A percentile compares a stretch with the other conserved stretches of the same genome.
phyloP scores from a whole-genome alignment of 2,888 invertebrate genomes.

The Mamestra brassicae region DNA sequence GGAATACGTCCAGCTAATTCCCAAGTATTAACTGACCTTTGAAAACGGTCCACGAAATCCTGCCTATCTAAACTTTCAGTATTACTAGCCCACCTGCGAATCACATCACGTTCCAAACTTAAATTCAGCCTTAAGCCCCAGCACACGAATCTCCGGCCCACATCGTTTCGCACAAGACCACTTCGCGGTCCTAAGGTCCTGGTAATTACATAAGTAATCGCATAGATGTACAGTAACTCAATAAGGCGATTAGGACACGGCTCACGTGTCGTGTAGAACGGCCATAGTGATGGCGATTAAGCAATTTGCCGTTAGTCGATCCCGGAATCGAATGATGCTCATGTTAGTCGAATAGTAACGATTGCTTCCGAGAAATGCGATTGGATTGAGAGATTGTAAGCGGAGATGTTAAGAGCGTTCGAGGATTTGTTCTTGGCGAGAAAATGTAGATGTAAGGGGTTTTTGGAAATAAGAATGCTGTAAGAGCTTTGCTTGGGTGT shows the following conservation, averaged over 20 bases:
- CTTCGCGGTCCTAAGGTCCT: constrained; percentile 59
- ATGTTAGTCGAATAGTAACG: constrained; percentile 47
- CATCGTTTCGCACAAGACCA: constrained; percentile 46
- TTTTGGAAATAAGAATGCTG: background rate
- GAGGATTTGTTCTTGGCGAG: constrained; percentile 1
- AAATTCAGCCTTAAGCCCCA: constrained; percentile 35
- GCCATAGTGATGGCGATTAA: constrained; percentile 63
- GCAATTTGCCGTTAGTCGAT: constrained; percentile 61
- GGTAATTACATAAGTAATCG: constrained; percentile 72
- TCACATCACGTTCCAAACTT: constrained; percentile 48
- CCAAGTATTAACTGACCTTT: constrained; percentile 1
- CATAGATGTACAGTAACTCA: constrained; percentile 70
- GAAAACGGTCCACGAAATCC: background rate
- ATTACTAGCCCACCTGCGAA: constrained; percentile 5
- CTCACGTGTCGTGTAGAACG: constrained; percentile 68
- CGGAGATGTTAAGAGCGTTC: constrained; percentile 8
- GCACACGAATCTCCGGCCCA: constrained; percentile 32
- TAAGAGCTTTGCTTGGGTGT: background rate
- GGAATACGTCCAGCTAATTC: background rate
- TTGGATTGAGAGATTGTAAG: constrained; percentile 45
- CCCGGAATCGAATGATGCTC: constrained; percentile 51
- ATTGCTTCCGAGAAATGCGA: constrained; percentile 38
- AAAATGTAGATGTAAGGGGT: background rate
- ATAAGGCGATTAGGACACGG: constrained; percentile 74
- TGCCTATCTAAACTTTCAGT: background rate